Percentiles rank a stretch among this genome's conserved stretches.
Evolutionary conservation across 2,113 vertebrate species (phyloP).

Genomic region (Psammodynastes pulverulentus): DNA sequence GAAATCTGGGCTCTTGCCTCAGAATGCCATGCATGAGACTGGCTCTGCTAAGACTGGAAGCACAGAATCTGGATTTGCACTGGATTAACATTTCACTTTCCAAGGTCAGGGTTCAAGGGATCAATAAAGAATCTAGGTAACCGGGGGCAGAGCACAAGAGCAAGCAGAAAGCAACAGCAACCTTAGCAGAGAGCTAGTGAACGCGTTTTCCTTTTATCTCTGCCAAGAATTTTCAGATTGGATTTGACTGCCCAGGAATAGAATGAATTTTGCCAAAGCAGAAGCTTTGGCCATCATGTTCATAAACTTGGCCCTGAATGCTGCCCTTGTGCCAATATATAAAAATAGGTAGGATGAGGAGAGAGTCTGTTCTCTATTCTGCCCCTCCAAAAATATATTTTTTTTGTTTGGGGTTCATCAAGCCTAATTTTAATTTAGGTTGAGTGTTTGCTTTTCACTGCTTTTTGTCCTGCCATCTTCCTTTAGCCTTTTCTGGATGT

Average conservation of each 20-base stretch:
- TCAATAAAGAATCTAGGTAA: not conserved
- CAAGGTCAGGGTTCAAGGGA: not conserved
- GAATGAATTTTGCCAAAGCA: constrained; percentile 23
- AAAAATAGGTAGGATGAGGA: constrained; percentile 1
- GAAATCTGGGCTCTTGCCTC: not conserved
- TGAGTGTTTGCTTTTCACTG: constrained; percentile 7
- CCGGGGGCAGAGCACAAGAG: not conserved
- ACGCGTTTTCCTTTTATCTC: not conserved
- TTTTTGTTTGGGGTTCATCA: constrained; percentile 27
- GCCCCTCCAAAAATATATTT: not conserved
- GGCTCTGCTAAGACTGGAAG: not conserved
- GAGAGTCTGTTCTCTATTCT: not conserved
- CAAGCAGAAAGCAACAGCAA: not conserved
- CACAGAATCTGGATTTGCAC: not conserved
- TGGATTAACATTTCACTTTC: not conserved
- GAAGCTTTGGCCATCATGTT: constrained; percentile 4
- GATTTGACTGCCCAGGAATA: not conserved
- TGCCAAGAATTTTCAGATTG: not conserved
- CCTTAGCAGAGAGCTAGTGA: not conserved
- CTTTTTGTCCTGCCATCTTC: not conserved
- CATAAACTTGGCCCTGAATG: constrained; percentile 20
- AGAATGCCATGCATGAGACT: not conserved
- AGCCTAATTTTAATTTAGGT: constrained; percentile 39
- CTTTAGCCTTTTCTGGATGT: not conserved
- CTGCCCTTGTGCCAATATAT: not conserved